Evolutionary conservation across 2,888 invertebrate species (phyloP).

Genomic region (Plebejus anna): DNA sequence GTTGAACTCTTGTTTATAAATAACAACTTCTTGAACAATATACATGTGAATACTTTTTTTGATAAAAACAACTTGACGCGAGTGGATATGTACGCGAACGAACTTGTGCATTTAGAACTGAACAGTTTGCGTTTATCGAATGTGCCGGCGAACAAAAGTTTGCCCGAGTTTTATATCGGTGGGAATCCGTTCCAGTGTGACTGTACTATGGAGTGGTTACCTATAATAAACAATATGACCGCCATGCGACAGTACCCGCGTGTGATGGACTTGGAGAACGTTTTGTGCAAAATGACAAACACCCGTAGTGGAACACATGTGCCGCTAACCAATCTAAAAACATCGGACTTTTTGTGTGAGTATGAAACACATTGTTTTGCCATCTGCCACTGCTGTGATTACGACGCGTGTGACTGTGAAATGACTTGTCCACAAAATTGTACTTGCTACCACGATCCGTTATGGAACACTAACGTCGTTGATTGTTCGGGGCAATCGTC

Average conservation of each 20-base stretch:
- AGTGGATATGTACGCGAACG: slow-evolving; percentile 94
- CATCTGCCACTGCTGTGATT: slow-evolving; percentile 97
- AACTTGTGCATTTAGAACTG: slow-evolving; percentile 89
- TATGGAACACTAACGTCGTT: slow-evolving; percentile 95
- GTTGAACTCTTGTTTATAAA: slow-evolving; percentile 93
- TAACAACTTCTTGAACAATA: slow-evolving; percentile 90
- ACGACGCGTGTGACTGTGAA: slow-evolving; percentile 97
- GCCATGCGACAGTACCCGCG: slow-evolving; percentile 90
- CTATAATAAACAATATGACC: slow-evolving; percentile 92
- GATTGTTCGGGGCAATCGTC: slow-evolving; percentile 92
- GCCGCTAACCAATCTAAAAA: slow-evolving; percentile 86
- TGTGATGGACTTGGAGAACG: slow-evolving; percentile 93
- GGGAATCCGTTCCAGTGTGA: slow-evolving; percentile 97
- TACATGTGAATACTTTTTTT: slow-evolving; percentile 91
- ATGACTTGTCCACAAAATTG: slow-evolving; percentile 97
- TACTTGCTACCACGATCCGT: slow-evolving; percentile 95
- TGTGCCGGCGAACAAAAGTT: slow-evolving; percentile 84
- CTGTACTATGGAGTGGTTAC: slow-evolving; percentile 97
- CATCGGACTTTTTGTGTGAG: slow-evolving; percentile 93
- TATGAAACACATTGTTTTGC: slow-evolving; percentile 97
- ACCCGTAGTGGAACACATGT: slow-evolving; percentile 89
- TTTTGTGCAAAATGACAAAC: slow-evolving; percentile 92
- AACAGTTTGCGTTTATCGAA: slow-evolving; percentile 89
- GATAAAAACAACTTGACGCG: slow-evolving; percentile 91
- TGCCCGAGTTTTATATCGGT: slow-evolving; percentile 94